phyloP scores from a whole-genome alignment of 2,113 vertebrate species.

The Lagopus muta region DNA sequence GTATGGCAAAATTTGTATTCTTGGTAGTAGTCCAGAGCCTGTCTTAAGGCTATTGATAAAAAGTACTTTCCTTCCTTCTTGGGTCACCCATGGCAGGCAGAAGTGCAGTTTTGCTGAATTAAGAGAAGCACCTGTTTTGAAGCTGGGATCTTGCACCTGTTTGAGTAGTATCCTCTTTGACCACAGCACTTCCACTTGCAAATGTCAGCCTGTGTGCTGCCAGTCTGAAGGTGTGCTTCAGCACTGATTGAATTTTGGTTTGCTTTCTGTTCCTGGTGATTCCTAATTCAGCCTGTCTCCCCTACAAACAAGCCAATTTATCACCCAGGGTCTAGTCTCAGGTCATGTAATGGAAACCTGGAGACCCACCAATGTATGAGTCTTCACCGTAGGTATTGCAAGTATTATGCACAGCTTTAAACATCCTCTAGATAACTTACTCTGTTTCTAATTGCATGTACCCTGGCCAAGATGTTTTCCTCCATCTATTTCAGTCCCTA shows the following conservation, averaged over 20 bases:
- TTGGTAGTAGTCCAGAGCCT: not conserved
- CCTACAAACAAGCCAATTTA: not conserved
- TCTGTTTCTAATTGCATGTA: not conserved
- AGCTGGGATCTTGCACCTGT: not conserved
- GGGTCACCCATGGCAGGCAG: not conserved
- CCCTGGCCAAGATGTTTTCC: not conserved
- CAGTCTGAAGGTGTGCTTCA: fast-evolving
- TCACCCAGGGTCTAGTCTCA: not conserved
- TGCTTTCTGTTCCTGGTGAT: not conserved
- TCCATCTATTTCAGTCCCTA: not conserved
- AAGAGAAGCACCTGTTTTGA: not conserved
- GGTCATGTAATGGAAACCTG: not conserved
- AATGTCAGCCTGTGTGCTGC: not conserved
- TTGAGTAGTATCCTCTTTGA: not conserved
- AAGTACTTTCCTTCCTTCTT: not conserved
- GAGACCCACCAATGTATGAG: not conserved
- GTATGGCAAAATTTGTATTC: not conserved
- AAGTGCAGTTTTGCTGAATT: not conserved
- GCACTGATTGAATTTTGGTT: not conserved
- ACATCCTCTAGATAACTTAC: not conserved
- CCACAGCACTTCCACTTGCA: not conserved
- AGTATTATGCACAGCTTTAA: not conserved
- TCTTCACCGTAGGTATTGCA: not conserved
- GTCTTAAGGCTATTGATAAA: not conserved
- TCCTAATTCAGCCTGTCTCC: not conserved